Percentiles rank a stretch among this genome's conserved stretches.
Conservation (phyloP, 2,797 vertebrate species). For the Anguilla pacifica region DNA sequence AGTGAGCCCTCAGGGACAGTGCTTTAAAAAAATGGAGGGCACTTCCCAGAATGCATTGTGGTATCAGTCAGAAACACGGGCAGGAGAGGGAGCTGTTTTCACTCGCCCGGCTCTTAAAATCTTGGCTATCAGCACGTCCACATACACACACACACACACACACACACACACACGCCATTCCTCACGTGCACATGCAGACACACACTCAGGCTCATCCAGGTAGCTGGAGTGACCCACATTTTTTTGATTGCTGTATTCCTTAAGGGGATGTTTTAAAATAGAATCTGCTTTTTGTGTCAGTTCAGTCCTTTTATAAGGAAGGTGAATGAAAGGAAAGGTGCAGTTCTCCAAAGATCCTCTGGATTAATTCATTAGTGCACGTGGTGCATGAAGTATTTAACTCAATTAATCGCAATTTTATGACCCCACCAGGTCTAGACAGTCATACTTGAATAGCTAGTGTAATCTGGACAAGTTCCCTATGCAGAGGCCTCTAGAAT, state of each 20-base stretch:
- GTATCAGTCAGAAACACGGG: constrained; percentile 15
- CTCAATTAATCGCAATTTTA: not conserved
- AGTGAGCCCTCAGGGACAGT: constrained; percentile 45
- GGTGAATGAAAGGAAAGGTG: constrained; percentile 37
- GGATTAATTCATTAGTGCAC: constrained; percentile 12
- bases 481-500: not conserved
- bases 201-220: not conserved
- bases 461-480: not conserved
- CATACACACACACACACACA: not conserved
- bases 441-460: not conserved
- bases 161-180: not conserved
- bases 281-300: constrained; percentile 38
- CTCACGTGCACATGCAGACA: constrained; percentile 24
- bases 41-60: constrained; percentile 46
- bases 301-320: not conserved
- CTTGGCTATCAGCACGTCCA: not conserved
- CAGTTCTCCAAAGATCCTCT: constrained; percentile 41
- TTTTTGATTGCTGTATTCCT: constrained; percentile 27
- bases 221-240: constrained; percentile 60
- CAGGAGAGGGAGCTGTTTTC: constrained; percentile 32
- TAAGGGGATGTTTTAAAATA: constrained; percentile 38
- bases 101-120: constrained; percentile 44
- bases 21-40: constrained; percentile 23
- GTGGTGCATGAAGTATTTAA: not conserved
- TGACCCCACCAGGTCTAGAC: not conserved